Percentiles rank a stretch among this genome's conserved stretches.
Evolutionary conservation across 2,797 vertebrate genomes (phyloP).

Genomic region (Malurus splendens): DNA sequence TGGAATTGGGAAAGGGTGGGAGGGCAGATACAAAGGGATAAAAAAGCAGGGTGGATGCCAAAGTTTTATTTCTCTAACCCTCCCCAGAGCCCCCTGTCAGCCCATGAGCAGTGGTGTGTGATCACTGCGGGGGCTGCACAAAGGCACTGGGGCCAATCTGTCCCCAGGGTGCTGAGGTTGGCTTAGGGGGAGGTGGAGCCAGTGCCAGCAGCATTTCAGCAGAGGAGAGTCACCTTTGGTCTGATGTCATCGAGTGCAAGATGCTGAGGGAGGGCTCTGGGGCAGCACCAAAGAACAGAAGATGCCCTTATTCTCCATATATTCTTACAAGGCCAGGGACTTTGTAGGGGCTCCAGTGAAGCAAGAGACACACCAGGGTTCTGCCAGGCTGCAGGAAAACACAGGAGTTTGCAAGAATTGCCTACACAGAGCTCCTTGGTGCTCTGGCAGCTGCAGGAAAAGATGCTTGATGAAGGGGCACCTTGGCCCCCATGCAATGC

Average conservation of each 20-base stretch:
- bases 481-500: background rate
- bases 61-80: background rate
- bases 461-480: background rate
- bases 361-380: background rate
- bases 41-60: background rate
- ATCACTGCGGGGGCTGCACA: background rate
- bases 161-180: background rate
- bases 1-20: background rate
- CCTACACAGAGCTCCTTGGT: background rate
- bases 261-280: background rate
- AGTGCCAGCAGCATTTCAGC: background rate
- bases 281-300: background rate
- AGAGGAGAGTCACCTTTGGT: background rate
- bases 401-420: background rate
- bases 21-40: background rate
- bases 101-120: accelerated
- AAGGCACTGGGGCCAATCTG: background rate
- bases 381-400: background rate
- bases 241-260: background rate
- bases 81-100: background rate
- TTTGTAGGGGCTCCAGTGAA: background rate
- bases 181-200: background rate
- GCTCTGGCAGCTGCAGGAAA: background rate
- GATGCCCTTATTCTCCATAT: background rate
- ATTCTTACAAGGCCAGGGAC: background rate